Evolutionary conservation across 2,113 vertebrate species (phyloP).

Genomic region (Hiodon alosoides): DNA sequence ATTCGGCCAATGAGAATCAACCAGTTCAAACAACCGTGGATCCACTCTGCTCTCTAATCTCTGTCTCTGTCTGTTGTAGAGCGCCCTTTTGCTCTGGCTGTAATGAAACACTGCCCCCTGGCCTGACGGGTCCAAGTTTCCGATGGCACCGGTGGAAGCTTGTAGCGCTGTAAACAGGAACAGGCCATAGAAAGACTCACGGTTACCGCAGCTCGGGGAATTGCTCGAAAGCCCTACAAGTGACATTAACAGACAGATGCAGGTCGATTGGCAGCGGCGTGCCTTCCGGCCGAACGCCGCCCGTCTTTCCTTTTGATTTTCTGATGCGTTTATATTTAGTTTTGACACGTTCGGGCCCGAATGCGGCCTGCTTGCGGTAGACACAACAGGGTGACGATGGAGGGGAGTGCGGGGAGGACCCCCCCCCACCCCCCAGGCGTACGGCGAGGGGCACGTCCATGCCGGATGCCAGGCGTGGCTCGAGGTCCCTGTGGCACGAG

Average conservation of each 20-base stretch:
- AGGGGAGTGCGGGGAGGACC: slow-evolving; percentile 22
- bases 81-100: background rate
- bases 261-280: no score
- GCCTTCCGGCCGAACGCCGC: no score
- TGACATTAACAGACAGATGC: no score
- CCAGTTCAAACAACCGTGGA: no score
- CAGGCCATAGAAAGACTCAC: no score
- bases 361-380: slow-evolving; percentile 29
- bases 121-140: background rate
- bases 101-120: background rate
- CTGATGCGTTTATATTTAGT: no score
- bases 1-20: no score
- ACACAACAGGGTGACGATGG: slow-evolving; percentile 55
- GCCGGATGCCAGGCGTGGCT: slow-evolving; percentile 58
- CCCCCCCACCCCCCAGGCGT: slow-evolving; percentile 41
- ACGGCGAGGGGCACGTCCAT: slow-evolving; percentile 40
- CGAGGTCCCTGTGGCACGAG: slow-evolving; percentile 61
- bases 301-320: no score
- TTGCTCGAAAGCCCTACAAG: no score
- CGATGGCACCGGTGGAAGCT: background rate
- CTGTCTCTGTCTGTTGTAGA: background rate
- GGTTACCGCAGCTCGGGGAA: no score
- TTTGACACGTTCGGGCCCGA: background rate
- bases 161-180: no score
- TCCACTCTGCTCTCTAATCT: background rate